phyloP scores from a whole-genome alignment of 2,113 vertebrate genomes.

The Mesitornis unicolor region DNA sequence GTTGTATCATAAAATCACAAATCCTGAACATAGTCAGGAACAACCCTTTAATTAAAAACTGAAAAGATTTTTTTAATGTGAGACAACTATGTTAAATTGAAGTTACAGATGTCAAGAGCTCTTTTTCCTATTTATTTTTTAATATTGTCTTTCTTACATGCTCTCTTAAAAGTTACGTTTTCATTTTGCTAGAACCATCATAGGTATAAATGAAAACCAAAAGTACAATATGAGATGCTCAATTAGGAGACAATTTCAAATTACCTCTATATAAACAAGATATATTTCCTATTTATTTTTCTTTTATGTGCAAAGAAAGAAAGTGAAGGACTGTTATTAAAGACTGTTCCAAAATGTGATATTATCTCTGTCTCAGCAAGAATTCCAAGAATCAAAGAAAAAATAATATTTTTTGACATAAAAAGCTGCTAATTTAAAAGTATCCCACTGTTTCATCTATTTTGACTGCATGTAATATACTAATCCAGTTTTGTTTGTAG shows the following conservation, averaged over 20 bases:
- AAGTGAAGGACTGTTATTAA: not conserved
- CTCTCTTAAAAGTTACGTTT: not conserved
- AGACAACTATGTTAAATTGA: not conserved
- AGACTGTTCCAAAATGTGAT: not conserved
- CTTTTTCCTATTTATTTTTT: not conserved
- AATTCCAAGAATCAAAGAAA: not conserved
- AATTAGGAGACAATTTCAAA: not conserved
- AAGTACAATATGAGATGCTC: not conserved
- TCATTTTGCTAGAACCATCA: not conserved
- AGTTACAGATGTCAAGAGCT: not conserved
- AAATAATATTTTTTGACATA: not conserved
- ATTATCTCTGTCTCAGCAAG: not conserved
- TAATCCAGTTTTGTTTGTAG: conserved; percentile 4
- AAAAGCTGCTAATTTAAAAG: not conserved
- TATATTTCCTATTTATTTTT: not conserved
- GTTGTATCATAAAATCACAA: not conserved
- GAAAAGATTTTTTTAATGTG: not conserved
- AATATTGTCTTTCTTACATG: not conserved
- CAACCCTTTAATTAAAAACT: not conserved
- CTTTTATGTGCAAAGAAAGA: not conserved
- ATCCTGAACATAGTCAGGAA: not conserved
- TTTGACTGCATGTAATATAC: not conserved
- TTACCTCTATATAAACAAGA: not conserved
- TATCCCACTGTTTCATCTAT: not conserved
- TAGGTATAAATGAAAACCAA: not conserved